Conservation (phyloP, 2,113 vertebrate species). For the Anhinga anhinga region DNA sequence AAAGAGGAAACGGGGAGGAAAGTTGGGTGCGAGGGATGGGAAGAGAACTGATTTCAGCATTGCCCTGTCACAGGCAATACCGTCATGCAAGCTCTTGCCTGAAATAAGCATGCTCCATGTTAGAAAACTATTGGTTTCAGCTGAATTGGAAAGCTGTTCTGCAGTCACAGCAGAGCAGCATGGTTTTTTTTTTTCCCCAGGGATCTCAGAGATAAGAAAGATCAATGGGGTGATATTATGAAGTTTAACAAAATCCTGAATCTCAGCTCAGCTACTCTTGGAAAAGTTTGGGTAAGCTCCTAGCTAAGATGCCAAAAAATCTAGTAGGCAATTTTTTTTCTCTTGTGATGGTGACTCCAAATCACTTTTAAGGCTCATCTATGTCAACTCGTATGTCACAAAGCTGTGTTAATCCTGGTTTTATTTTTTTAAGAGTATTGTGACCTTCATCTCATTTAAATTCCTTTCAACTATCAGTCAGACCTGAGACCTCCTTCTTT, state of each 20-base stretch:
- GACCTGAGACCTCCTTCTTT: neutral
- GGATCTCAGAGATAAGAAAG: neutral
- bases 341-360: neutral
- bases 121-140: neutral
- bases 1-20: neutral
- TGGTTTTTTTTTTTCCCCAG: neutral
- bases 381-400: neutral
- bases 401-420: neutral
- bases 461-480: neutral
- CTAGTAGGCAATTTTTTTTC: neutral
- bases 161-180: neutral
- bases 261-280: neutral
- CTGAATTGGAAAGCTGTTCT: neutral
- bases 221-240: neutral
- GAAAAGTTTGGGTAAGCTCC: neutral
- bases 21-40: neutral
- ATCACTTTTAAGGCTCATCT: neutral
- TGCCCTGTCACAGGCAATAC: rapidly evolving
- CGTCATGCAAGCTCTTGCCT: neutral
- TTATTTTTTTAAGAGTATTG: neutral
- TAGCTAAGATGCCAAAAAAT: neutral
- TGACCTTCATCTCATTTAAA: neutral
- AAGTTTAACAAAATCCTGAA: neutral
- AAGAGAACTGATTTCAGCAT: neutral
- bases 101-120: neutral